These are phyloP conservation scores for Syrrhaptes paradoxus DNA, from an alignment of 2,113 vertebrate species.

Conservation along the genomic window DNA sequence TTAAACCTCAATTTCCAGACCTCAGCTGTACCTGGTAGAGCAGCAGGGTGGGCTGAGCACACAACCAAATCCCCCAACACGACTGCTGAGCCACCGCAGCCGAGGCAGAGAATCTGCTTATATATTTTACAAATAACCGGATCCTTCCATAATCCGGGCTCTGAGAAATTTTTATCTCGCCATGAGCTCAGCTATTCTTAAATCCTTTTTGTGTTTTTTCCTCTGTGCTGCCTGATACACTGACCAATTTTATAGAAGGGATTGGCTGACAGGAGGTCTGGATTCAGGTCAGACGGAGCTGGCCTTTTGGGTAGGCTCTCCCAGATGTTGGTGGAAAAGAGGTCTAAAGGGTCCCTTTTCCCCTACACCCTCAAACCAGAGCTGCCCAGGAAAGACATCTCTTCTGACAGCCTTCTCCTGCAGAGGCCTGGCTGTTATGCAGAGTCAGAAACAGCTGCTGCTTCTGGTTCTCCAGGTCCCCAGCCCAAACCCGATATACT, in stretches of 20 bases:
- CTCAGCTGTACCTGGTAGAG: background rate
- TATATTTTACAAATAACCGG: conserved; percentile 35
- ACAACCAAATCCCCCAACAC: background rate
- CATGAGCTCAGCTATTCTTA: conserved; percentile 42
- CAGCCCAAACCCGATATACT: fast-evolving
- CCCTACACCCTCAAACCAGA: background rate
- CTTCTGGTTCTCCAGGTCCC: background rate
- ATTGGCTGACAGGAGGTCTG: background rate
- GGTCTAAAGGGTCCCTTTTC: background rate
- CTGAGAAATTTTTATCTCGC: conserved; percentile 48
- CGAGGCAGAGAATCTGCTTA: conserved; percentile 27
- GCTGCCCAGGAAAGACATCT: background rate
- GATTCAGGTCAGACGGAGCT: background rate
- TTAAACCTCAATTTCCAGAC: background rate
- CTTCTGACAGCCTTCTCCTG: background rate
- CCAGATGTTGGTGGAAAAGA: background rate
- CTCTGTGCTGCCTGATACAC: conserved; percentile 18
- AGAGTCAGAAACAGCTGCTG: background rate
- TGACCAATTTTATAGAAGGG: conserved; percentile 6
- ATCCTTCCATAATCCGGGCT: conserved; percentile 54
- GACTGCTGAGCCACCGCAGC: background rate
- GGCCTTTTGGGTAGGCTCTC: background rate
- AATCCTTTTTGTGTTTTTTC: background rate
- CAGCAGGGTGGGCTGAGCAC: background rate
- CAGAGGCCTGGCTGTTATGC: background rate